These are phyloP conservation scores for Luehdorfia chinensis DNA, from an alignment of 1,140 invertebrate species.

Conservation along the genomic window DNA sequence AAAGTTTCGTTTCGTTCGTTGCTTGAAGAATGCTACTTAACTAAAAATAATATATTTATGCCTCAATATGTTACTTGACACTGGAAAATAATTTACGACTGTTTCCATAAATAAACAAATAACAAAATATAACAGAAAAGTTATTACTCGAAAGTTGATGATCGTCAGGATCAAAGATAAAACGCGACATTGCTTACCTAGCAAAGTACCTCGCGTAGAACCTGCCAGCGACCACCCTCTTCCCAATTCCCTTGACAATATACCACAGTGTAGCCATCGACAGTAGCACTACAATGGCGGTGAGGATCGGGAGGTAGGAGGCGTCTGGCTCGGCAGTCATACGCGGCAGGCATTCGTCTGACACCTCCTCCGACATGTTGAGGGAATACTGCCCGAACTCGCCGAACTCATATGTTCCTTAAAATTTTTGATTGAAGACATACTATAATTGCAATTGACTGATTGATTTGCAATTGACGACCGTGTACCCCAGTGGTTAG, in stretches of 20 bases:
- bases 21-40: too few species aligned
- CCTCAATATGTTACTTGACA: too few species aligned
- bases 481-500: too few species aligned
- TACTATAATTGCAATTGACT: neutral
- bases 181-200: conserved; percentile 43
- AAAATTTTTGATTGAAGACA: too few species aligned
- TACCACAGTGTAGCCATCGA: conserved; percentile 74
- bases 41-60: too few species aligned
- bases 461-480: too few species aligned
- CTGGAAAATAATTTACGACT: too few species aligned
- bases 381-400: conserved; percentile 68
- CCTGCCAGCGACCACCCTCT: conserved; percentile 54
- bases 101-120: too few species aligned
- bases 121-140: too few species aligned
- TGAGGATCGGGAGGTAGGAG: conserved; percentile 62
- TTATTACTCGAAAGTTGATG: too few species aligned
- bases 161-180: too few species aligned
- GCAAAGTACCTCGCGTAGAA: conserved; percentile 61
- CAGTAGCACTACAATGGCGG: conserved; percentile 57
- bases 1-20: too few species aligned
- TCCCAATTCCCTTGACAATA: conserved; percentile 66
- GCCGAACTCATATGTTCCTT: conserved; percentile 57
- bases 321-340: conserved; percentile 73
- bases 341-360: conserved; percentile 41
- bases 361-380: conserved; percentile 44